Conservation (phyloP, 2,113 vertebrate species). For the Tringa solitaria region DNA sequence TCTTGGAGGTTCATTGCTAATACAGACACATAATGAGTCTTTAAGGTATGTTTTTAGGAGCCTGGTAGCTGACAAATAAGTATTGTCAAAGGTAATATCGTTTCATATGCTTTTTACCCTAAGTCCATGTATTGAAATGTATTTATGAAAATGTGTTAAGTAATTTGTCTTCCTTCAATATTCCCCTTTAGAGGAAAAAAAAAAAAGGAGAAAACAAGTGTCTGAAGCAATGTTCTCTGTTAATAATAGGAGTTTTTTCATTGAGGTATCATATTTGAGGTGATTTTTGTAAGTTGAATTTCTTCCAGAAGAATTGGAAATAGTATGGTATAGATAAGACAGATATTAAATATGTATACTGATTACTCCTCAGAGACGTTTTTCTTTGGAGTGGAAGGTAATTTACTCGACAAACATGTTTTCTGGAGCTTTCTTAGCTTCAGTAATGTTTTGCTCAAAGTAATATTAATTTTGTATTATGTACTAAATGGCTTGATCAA, state of each 20-base stretch:
- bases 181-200: not conserved
- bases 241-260: not conserved
- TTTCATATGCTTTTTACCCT: not conserved
- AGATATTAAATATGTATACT: not conserved
- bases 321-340: not conserved
- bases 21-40: not conserved
- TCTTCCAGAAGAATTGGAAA: not conserved
- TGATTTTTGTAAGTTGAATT: not conserved
- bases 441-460: slow-evolving; percentile 6
- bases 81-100: not conserved
- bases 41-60: not conserved
- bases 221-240: not conserved
- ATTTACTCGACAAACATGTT: not conserved
- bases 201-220: not conserved
- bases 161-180: not conserved
- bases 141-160: not conserved
- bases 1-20: not conserved
- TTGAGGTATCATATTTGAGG: not conserved
- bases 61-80: not conserved
- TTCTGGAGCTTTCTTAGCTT: not conserved
- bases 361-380: not conserved
- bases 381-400: not conserved
- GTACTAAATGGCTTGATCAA: not conserved
- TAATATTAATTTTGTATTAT: not conserved
- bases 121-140: not conserved